Evolutionary conservation across 1,140 invertebrate species (phyloP), one percentile per base, ranked within the genome.

Genomic region (Cepaea nemoralis): DNA sequence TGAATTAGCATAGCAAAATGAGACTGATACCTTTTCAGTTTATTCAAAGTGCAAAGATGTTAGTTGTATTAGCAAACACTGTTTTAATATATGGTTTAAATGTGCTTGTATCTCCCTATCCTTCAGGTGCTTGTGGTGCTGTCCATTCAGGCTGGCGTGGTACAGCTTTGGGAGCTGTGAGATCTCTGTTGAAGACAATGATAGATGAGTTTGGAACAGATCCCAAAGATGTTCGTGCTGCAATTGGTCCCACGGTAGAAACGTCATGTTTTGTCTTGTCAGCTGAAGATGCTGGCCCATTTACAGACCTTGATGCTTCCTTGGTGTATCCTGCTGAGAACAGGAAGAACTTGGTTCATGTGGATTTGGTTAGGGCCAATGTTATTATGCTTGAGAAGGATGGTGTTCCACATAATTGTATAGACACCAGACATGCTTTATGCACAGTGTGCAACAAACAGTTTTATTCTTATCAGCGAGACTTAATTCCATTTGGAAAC

Each of bases 131-230:
- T n/a, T 85, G 82, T 80, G 87, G 81, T 40, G 85, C 86, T 14
- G 80, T 82, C 33, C 87, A 88, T 70, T 82, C 86, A 8, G 87
- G 87, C 0, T 88, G 87, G 86, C 80, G 78, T 19, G 87, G 87
- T n/a, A 86, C 86, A 1, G 37, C 86, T 3, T 48, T 71, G 71
- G 74, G 80, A 16, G 81, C 84, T 5, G 82, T 79, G 14, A 35
- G 74, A 50, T 83, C 75, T 76, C 78, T 50, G 1, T 45, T 87
- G n/a, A 70, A 77, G 16, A 75, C 81, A 75, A 86, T 87, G 86
- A 40, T 77, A 19, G 48, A 67, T 16, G 69, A 83, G 35, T 86
- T 78, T 59, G 80, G 81, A 0, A 71, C 82, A 35, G 75, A 86
- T 59, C 45, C 71, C 1, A 48, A 74, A 70, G 70, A 87, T 67